These are phyloP conservation scores for Elgonia sp. DNA, from an alignment of 2,888 invertebrate genomes.

Conservation along the genomic window DNA sequence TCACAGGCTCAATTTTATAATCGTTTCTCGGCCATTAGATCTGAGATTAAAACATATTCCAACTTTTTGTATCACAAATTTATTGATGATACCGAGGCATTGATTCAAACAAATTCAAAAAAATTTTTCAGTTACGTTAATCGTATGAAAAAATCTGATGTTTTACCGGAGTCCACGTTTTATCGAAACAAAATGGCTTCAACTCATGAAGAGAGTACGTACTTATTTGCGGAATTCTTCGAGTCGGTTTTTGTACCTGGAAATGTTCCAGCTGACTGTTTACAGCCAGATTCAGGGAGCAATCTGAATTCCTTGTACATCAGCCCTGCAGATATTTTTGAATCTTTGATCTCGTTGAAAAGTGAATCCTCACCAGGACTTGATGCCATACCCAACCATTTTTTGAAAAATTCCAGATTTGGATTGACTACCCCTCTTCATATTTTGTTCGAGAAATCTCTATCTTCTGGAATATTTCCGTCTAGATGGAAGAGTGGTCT, in stretches of 20 bases:
- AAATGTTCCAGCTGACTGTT: too few species aligned
- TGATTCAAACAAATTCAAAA: not conserved
- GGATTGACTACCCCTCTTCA: not conserved
- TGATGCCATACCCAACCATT: not conserved
- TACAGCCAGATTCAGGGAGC: too few species aligned
- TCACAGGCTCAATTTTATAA: not conserved
- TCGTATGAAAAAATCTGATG: not conserved
- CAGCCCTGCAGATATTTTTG: not conserved
- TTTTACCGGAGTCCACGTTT: not conserved
- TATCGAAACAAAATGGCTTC: too few species aligned
- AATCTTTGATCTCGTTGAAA: not conserved
- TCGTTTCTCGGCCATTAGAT: not conserved
- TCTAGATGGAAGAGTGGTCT: slow-evolving; percentile 32
- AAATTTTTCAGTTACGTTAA: not conserved
- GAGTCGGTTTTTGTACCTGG: too few species aligned
- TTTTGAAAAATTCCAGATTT: not conserved
- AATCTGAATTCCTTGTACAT: too few species aligned
- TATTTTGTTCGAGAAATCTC: slow-evolving; percentile 8
- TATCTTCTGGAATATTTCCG: slow-evolving; percentile 4
- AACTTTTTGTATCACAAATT: not conserved
- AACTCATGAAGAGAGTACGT: too few species aligned
- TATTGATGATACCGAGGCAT: not conserved
- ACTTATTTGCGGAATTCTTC: too few species aligned
- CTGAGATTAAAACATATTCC: not conserved
- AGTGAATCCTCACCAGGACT: not conserved